Evolutionary conservation across 2,888 invertebrate genomes (phyloP), one percentile per base, ranked within the genome.

Genomic region (Euplexia lucipara): DNA sequence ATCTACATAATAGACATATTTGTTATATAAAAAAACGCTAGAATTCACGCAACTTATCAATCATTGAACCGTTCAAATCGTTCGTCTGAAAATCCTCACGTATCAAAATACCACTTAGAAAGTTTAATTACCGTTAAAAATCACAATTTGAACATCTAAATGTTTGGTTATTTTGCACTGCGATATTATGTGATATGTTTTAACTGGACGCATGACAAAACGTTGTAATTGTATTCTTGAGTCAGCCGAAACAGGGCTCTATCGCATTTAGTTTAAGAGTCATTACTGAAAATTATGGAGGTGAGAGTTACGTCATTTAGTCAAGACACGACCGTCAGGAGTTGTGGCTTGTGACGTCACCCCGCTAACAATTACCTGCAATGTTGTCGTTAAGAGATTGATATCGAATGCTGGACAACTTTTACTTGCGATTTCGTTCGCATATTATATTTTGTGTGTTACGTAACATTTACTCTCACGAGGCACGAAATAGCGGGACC

Each of bases 361-460:
- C 16, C 0, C 35, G n/a, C 16, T 9, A 44, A 44, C 32, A 44
- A 34, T 32, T 7, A 32, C 9, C 9, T n/a, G n/a, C n/a, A n/a
- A n/a, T n/a, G n/a, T n/a, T n/a, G n/a, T n/a, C n/a, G n/a, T n/a
- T n/a, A 16, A 10, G 20, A 26, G 5, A 2, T 8, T 10, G 37
- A 10, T 52, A 71, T 42, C 20, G 39, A 30, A 3, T 12, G 12
- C 5, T 30, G 16, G 12, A 44, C 48, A 22, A 68, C 57, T 70
- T 68, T 74, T 74, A 57, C 70, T 35, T 2, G 9, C 44, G 45
- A 22, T 35, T 69, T 44, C 59, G 16, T 35, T 22, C 64, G 70
- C 59, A n/a, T 26, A 26, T 26, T 26, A 26, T 5, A 32, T 64
- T 42, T 42, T 37, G 44, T 8, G 16, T 2, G 39, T 65, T 70